Base-by-base conservation (phyloP, 2,888 invertebrate genomes). In the Junonia oenone region DNA sequence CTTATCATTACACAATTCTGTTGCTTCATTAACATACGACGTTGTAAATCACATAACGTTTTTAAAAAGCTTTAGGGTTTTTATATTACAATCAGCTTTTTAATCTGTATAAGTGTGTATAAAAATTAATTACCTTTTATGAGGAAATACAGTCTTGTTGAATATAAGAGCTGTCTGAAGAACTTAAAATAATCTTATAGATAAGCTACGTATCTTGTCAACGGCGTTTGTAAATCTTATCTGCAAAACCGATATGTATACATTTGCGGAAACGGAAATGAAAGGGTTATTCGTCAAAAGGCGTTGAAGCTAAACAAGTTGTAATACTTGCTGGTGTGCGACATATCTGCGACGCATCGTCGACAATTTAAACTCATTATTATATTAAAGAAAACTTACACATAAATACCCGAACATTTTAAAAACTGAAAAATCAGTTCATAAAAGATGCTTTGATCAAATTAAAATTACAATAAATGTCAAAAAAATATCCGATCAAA, bases 1-100 rank as follows among this genome's bases (percentile, higher is more conserved):
- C 68, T 72, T 72, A 72, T 72, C 70, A 64, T 74, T 73, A 68
- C 73, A 67, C 74, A 76, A 76, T 71, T 64, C 59, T 69, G 66
- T 66, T 68, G 66, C 68, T 68, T 65, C 67, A 68, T 68, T 70
- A 65, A 65, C 62, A 67, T 69, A 61, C 53, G 33, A 47, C 40
- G 43, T 48, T 51, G 31, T 40, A 26, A 35, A 55, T 49, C 15
- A 37, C 33, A 54, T n/a, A 55, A 45, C 13, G 33, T n/a, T 33
- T 11, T 8, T 35, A 35, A 13, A n/a, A 17, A 13, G 17, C 0
- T 40, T 19, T 15, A 11, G 11, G 38, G 38, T 38, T 17, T 27
- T 29, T 29, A n/a, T n/a, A 22, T 3, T 22, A 22, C 22, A 22
- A 3, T 22, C 5, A 22, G 22, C 2, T 22, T 22, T 22, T 22